Base-by-base conservation (phyloP, 2,888 invertebrate species). In the Lymantria dispar region DNA sequence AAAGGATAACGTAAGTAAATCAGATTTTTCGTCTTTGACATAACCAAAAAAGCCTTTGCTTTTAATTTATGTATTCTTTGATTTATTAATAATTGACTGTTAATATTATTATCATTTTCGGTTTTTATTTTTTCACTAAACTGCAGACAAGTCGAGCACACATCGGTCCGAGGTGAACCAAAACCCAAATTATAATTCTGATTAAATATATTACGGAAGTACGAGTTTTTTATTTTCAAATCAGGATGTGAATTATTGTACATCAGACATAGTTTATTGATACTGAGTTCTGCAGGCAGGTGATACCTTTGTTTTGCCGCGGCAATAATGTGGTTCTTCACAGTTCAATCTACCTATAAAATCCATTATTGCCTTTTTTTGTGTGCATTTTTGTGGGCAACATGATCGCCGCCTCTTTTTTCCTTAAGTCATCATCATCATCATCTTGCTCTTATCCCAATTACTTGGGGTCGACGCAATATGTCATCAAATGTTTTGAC, bases 271-370 rank as follows among this genome's bases (percentile, higher is more conserved):
- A n/a, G n/a, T n/a, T n/a, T n/a, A n/a, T n/a, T n/a, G n/a, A n/a
- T n/a, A n/a, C n/a, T n/a, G n/a, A n/a, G n/a, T n/a, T n/a, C n/a
- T n/a, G n/a, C n/a, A n/a, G n/a, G n/a, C n/a, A n/a, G n/a, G n/a
- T n/a, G n/a, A n/a, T n/a, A n/a, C n/a, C n/a, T n/a, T 45, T 31
- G 10, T 47, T 46, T 60, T 48, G 36, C 53, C 51, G 9, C 66
- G 53, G 47, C 62, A 68, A 45, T 68, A 68, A 41, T 64, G 68
- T 15, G 59, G 47, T 57, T 70, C 62, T 13, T 61, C 41, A 29
- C 46, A 48, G 31, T 56, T 52, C 52, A 64, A 59, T 37, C 51
- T 37, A 29, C 62, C 58, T 10, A 65, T 63, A 46, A 67, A 65
- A 22, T 47, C 33, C 43, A 59, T 59, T 9, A 58, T 52, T 15